Base-by-base conservation (phyloP, 2,797 vertebrate species). In the Falco naumanni region DNA sequence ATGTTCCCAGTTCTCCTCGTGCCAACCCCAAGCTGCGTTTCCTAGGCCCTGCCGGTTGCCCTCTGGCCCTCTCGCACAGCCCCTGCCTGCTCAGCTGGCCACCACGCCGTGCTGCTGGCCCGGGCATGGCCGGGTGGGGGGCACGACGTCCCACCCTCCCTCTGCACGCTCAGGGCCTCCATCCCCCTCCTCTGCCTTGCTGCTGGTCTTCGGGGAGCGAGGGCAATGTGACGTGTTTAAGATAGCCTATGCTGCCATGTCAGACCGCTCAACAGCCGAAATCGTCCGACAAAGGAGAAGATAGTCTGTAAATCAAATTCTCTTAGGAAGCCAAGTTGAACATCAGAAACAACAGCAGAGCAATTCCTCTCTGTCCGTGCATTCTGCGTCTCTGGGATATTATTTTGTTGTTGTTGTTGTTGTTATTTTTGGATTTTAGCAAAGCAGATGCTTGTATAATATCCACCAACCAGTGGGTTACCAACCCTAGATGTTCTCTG, bases 61-160 rank as follows among this genome's bases (percentile, higher is more conserved):
- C 13, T 25, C 68, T 20, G 31, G 17, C 31, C 51, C 65, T 31
- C 56, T n/a, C 19, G 4, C 28, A 1, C 0, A 11, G 31, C 34
- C 26, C 31, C 31, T 48, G 68, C 48, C 71, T 26, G 37, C 4
- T 3, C 0, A 0, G 33, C 47, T 47, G 51, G 41, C n/a, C 2
- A 3, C 66, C 45, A 6, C 16, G 61, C 64, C 16, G 17, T 7
- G 39, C 29, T 39, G 48, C 39, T 39, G 39, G 84, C 50, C 37
- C 39, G 53, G 33, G 29, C 71, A 63, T 0, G 0, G 63, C 26
- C 18, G 12, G 56, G 20, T 19, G 10, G 1, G 17, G 69, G 69
- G 16, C 63, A 43, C 0, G 0, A 16, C 10, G 9, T 65, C 34
- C 50, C 24, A n/a, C 17, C 5, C 28, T 76, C 22, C 54, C 31